Conservation (phyloP, 2,113 vertebrate species). For the Peromyscus maniculatus region DNA sequence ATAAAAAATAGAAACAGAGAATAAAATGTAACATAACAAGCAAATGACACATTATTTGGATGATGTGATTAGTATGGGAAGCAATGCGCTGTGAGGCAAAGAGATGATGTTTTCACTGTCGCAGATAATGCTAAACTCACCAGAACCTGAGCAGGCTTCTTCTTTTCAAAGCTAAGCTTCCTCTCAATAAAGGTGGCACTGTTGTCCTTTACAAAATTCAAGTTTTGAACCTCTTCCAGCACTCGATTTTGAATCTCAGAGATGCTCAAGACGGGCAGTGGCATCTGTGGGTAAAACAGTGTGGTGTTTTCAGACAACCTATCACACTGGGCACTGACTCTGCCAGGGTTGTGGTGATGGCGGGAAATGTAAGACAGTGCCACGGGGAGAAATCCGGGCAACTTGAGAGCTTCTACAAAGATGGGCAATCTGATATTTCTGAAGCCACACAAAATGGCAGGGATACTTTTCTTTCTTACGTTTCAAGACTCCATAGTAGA, state of each 20-base stretch:
- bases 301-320: not conserved
- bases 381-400: not conserved
- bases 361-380: not conserved
- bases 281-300: constrained; percentile 76
- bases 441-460: not conserved
- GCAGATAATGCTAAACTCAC: constrained; percentile 85
- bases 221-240: constrained; percentile 94
- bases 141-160: constrained; percentile 85
- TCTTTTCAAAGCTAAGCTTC: constrained; percentile 97
- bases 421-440: not conserved
- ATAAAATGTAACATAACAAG: not conserved
- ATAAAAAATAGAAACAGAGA: not conserved
- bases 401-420: not conserved
- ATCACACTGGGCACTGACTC: not conserved
- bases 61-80: not conserved
- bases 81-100: not conserved
- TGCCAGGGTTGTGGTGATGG: not conserved
- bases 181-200: constrained; percentile 93
- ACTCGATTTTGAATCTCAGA: constrained; percentile 93
- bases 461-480: not conserved
- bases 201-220: constrained; percentile 95
- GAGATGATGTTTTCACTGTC: not conserved
- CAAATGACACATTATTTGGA: not conserved
- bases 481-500: not conserved
- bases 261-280: constrained; percentile 91